Base-by-base conservation (phyloP, 1,140 invertebrate genomes). In the Oreohelix idahoensis region DNA sequence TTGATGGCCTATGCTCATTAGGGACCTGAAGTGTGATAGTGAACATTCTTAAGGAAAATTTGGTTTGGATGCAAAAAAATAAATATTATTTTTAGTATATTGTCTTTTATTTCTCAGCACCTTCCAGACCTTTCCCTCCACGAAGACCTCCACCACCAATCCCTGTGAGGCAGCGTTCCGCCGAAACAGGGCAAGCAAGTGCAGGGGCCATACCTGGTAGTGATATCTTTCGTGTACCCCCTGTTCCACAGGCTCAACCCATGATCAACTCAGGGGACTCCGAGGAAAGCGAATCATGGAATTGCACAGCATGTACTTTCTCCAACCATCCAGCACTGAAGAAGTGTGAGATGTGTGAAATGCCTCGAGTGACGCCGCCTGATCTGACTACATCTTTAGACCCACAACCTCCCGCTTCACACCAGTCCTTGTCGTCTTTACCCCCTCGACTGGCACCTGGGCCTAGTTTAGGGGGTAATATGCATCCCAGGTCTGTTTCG, bases 221-320 rank as follows among this genome's bases (percentile, higher is more conserved):
- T 73, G 86, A 88, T 49, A 75, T 84, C 58, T 78, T 86, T 45
- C 84, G 29, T n/a, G 83, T 84, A 11, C 84, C 87, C 39, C 88
- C 89, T 26, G 87, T 86, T 0, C 90, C 90, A 13, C 83, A 85
- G 10, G 85, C 86, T 10, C 85, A 85, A 35, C 86, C 84, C 17
- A 82, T 78, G 15, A 49, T 79, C 23, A 80, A 81, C 11, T 89
- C 87, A 20, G 88, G 87, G 0, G 89, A 90, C 53, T 88, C 87
- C 11, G 91, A 92, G 45, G 93, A 93, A 80, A 90, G 89, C 13
- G 91, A 91, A 53, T 94, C 94, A 86, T 97, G 97, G 97, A 95
- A 95, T 89, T 98, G 97, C 92, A 94, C 95, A 89, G 94, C 96
- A 93, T 98, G 97, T 94, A 98, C 97, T 90, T 98, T 98, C 94